Evolutionary conservation across 2,797 vertebrate genomes (phyloP), one percentile per base, ranked within the genome.

Genomic region (Chiropotes sagulatus): DNA sequence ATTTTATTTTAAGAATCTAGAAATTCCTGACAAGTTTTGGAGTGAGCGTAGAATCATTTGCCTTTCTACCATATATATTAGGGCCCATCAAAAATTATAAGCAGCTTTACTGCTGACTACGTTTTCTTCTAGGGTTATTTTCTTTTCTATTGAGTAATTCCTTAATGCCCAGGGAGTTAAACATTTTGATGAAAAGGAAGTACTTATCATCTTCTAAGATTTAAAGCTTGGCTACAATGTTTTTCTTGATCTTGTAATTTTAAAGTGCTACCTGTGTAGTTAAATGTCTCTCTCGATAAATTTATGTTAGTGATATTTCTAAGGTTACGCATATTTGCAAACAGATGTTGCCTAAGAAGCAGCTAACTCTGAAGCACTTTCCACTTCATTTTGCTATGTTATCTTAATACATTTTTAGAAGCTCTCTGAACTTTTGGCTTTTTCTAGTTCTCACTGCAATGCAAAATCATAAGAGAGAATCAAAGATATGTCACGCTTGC

Each of bases 91-190:
- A 46, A 98, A 90, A 90, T 8, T 78, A 0, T 93, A 88, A 93
- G 81, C 41, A 9, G 58, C 33, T 95, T 95, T 92, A 80, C 19
- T 72, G 30, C 54, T 80, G 11, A 11, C 44, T 90, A 80, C n/a
- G 58, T 90, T 79, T 94, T 80, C 9, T 36, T 75, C 46, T 10
- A 22, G 28, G 13, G 30, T 81, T 92, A 52, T 93, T 96, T 96
- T 80, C 58, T 94, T 94, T 94, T 83, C 73, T 92, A 61, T 73
- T 96, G 85, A 97, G 61, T 92, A 92, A 88, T 96, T 92, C 28
- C 22, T 96, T 92, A 92, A 96, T 73, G 39, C 76, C 41, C n/a
- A 93, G 4, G 4, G 36, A 89, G 50, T 83, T 88, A 93, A 95
- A 85, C 28, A 88, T 87, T 89, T 30, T 79, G 22, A 81, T 94